These are phyloP conservation scores for Atopsyche davidsoni DNA, from an alignment of 1,140 invertebrate genomes.

Conservation along the genomic window DNA sequence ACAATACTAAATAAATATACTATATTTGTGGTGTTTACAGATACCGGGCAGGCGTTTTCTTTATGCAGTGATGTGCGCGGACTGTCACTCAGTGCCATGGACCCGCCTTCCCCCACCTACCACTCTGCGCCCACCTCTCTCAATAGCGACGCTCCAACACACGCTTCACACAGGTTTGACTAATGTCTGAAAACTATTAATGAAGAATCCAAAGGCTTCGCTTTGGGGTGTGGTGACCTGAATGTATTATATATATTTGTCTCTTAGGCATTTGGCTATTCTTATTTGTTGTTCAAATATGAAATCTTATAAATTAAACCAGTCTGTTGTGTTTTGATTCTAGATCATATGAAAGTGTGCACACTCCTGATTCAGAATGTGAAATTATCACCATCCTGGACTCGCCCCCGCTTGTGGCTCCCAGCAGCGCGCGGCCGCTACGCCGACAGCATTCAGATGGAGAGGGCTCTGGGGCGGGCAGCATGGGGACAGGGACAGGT, in stretches of 20 bases:
- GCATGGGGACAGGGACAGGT: neutral
- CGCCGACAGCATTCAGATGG: conserved; percentile 27
- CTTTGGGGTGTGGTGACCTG: neutral
- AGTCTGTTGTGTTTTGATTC: neutral
- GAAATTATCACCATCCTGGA: conserved; percentile 22
- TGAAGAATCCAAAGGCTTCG: neutral
- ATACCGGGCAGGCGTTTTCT: conserved; percentile 17
- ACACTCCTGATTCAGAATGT: conserved; percentile 23
- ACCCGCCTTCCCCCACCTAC: conserved; percentile 26
- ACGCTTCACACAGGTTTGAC: conserved; percentile 23
- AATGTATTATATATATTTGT: neutral
- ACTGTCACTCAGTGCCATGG: conserved; percentile 8
- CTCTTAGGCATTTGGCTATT: neutral
- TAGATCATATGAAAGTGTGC: conserved; percentile 27
- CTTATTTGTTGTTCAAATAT: too few relatives aligned
- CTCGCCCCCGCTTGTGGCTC: conserved; percentile 3
- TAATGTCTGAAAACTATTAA: neutral
- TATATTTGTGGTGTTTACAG: conserved; percentile 3
- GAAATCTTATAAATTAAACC: neutral
- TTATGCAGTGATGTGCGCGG: conserved; percentile 15
- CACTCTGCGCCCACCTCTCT: conserved; percentile 27
- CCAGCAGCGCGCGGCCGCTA: conserved; percentile 7
- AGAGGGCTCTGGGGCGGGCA: conserved; percentile 9
- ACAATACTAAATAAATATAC: neutral
- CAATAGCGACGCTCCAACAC: conserved; percentile 24